Evolutionary conservation across 2,888 invertebrate genomes (phyloP), one percentile per base, ranked within the genome.

Genomic region (Lasioglossum morio): DNA sequence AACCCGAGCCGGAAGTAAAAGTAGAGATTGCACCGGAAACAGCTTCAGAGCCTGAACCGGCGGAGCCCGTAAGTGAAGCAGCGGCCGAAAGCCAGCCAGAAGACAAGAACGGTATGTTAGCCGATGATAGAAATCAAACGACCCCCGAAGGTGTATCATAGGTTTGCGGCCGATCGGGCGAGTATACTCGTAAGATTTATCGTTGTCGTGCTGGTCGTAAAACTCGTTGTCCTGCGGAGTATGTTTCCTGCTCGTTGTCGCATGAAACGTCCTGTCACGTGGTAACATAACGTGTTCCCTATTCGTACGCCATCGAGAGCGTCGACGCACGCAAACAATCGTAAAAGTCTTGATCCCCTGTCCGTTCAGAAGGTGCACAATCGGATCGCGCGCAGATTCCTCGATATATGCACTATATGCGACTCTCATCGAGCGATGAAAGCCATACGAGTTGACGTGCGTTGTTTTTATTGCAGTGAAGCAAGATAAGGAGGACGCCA

Each of bases 401-500:
- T 30, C 63, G 63, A 4, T 63, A 27, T 30, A 27, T 16, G 16
- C 30, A 19, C 66, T 16, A 10, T 8, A 34, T 23, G 10, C 66
- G 66, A 30, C 23, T 19, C 16, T 63, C 34, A 10, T 4, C 66
- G 34, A 8, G 66, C 19, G 30, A 63, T 63, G 30, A 63, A 30
- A 30, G 7, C 14, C 16, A 1, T 12, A 19, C 66, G 30, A 8
- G 16, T 2, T 66, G 30, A 69, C 34, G 34, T 4, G 23, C 16
- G 10, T 37, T 14, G 30, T 60, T 48, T 48, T 60, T 4, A 34
- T 92, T 93, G 34, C 91, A 94, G 94, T 94, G 84, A 93, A 86
- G 85, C 92, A 92, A 27, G 90, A 93, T 0, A 94, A 92, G 57
- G 92, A 92, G 46, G 94, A 94, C 77, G 92, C 94, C 23, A 84